Evolutionary conservation across 2,113 vertebrate species (phyloP), one percentile per base, ranked within the genome.

Genomic region (Dinomys branickii): DNA sequence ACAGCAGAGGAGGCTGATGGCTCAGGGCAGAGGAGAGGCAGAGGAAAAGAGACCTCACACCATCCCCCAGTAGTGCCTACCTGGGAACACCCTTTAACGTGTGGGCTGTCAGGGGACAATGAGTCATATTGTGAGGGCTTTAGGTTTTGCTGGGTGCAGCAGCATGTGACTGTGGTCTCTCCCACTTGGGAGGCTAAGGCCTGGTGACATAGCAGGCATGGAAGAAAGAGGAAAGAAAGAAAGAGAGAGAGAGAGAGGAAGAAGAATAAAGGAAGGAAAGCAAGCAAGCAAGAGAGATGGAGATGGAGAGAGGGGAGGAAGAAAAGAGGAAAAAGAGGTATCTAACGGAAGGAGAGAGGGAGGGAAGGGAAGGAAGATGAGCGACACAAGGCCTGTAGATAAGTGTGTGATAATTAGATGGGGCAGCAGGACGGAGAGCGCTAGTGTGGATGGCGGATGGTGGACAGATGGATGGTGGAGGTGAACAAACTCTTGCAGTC

Each of bases 41-140:
- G 35, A 44, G 11, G 50, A 30, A 38, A 61, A 63, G 67, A n/a
- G 44, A 33, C n/a, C 35, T 54, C n/a, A 47, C 3, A 26, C n/a
- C 13, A 33, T 47, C 12, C 6, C 63, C 61, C 50, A 69, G 3
- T 52, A 87, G 6, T 10, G 5, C 16, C 85, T 47, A 41, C 11
- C 5, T 88, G 33, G 77, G 47, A 16, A 61, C 3, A 73, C 73
- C 11, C 54, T 61, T 73, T 30, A 73, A 33, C 1, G 2, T 35
- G 38, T 47, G 20, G 30, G 12, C 28, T 24, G 22, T 52, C 47
- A 26, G 28, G 30, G 54, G 8, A 71, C 17, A 73, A 54, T 54
- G 61, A 85, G 17, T 90, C 44, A 63, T 86, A 22, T 78, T 78
- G 71, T 65, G 16, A 94, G 95, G 67, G 28, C 14, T 61, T 30